Percentiles rank a stretch among this genome's conserved stretches.
phyloP scores from a whole-genome alignment of 2,888 invertebrate species.

The Neuroscelio doddi region DNA sequence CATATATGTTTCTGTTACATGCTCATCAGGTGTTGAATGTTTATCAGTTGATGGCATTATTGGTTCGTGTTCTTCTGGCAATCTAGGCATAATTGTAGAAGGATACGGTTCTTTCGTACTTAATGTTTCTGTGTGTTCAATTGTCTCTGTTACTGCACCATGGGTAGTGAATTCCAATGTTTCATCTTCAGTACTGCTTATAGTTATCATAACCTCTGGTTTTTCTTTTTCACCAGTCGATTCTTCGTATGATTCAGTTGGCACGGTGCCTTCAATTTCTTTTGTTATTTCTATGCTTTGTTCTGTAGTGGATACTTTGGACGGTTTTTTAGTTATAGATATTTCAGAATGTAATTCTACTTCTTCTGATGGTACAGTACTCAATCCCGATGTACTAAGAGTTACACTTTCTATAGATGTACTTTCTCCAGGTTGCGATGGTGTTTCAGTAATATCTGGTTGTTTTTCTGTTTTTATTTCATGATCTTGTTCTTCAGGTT shows the following conservation, averaged over 20 bases:
- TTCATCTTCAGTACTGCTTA: not conserved
- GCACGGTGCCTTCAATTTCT: not conserved
- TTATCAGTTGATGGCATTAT: conserved; percentile 20
- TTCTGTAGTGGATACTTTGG: conserved; percentile 13
- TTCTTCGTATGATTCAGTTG: conserved; percentile 3
- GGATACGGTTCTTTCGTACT: not conserved
- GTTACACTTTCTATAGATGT: conserved; percentile 9
- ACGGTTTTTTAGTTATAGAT: conserved; percentile 58
- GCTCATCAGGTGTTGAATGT: conserved; percentile 5
- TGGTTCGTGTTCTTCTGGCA: conserved; percentile 37
- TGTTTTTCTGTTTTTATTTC: conserved; percentile 21
- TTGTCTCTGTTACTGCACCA: conserved; percentile 14
- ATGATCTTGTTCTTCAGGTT: conserved; percentile 15
- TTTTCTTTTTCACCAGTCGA: conserved; percentile 41
- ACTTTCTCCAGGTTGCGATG: conserved; percentile 20
- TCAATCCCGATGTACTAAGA: conserved; percentile 32
- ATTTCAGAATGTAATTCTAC: conserved; percentile 20
- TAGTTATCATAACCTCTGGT: conserved; percentile 4
- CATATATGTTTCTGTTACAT: conserved; percentile 3
- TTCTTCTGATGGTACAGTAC: conserved; percentile 30
- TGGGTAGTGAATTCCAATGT: conserved; percentile 33
- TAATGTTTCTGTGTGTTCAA: not conserved
- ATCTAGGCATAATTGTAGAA: conserved; percentile 1
- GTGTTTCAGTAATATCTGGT: conserved; percentile 29
- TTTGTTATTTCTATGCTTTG: not conserved